A percentile compares a stretch with the other conserved stretches of the same genome.
Evolutionary conservation across 2,888 invertebrate species (phyloP).

Genomic region (Conops quadrifasciatus): DNA sequence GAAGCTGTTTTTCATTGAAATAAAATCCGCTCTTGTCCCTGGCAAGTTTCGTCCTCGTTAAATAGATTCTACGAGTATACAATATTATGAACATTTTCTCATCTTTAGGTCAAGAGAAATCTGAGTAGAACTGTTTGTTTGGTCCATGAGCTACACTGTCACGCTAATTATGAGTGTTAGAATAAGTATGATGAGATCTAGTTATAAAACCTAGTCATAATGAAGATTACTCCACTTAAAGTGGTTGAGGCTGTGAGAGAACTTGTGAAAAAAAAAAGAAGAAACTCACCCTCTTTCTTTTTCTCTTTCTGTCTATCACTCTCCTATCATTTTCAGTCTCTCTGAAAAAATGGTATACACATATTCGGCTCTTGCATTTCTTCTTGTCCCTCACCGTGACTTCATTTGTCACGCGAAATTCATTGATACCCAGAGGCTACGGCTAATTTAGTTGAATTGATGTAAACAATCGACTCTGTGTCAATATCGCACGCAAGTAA

Average conservation of each 20-base stretch:
- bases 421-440: not conserved
- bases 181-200: too few species aligned
- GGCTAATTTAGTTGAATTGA: slow-evolving; percentile 8
- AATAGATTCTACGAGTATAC: too few species aligned
- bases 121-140: too few species aligned
- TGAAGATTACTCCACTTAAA: too few species aligned
- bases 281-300: not conserved
- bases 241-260: too few species aligned
- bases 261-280: too few species aligned
- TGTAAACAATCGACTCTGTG: slow-evolving; percentile 14
- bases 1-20: not conserved
- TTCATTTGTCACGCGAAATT: not conserved
- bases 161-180: too few species aligned
- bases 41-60: too few species aligned
- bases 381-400: not conserved
- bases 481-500: slow-evolving; percentile 1
- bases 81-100: too few species aligned
- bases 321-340: not conserved
- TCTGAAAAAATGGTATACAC: not conserved
- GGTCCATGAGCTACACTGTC: too few species aligned
- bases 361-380: not conserved
- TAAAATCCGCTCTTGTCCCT: not conserved
- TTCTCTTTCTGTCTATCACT: not conserved
- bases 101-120: too few species aligned
- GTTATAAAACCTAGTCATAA: too few species aligned